phyloP scores from a whole-genome alignment of 2,888 invertebrate species.

The Lobophora halterata region DNA sequence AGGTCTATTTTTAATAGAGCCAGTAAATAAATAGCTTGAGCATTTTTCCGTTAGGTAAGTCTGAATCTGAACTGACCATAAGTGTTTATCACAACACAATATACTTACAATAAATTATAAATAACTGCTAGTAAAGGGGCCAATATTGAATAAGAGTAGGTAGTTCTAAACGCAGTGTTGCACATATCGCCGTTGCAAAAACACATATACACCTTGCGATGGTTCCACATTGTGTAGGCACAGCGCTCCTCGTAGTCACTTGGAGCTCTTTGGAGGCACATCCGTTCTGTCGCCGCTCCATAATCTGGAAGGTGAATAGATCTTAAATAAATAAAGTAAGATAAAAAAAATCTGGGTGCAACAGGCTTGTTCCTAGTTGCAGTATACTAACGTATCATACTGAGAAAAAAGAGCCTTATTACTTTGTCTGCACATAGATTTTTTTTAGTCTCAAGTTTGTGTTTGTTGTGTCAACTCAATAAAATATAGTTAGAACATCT shows the following conservation, averaged over 20 bases:
- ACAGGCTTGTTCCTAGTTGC: too few relatives aligned
- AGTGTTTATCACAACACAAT: not conserved
- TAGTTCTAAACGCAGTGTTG: slow-evolving; percentile 72
- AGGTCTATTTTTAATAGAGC: too few relatives aligned
- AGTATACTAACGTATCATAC: too few relatives aligned
- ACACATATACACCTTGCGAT: slow-evolving; percentile 93
- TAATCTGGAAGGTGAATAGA: slow-evolving; percentile 86
- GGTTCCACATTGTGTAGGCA: slow-evolving; percentile 91
- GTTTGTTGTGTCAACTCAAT: too few relatives aligned
- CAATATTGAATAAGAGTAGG: slow-evolving; percentile 39
- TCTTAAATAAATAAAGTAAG: too few relatives aligned
- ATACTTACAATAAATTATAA: slow-evolving; percentile 21
- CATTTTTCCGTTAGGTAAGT: too few relatives aligned
- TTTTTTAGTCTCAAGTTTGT: too few relatives aligned
- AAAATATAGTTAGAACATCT: too few relatives aligned
- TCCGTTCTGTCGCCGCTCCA: slow-evolving; percentile 91
- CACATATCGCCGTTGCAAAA: slow-evolving; percentile 95
- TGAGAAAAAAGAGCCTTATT: too few relatives aligned
- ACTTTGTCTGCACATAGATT: too few relatives aligned
- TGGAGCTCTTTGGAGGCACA: slow-evolving; percentile 93
- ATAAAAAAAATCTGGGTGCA: too few relatives aligned
- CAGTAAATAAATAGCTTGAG: too few relatives aligned
- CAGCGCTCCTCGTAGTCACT: slow-evolving; percentile 94
- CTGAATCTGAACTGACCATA: slow-evolving; percentile 8
- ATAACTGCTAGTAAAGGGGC: slow-evolving; percentile 36